A percentile compares a stretch with the other conserved stretches of the same genome.
phyloP scores from a whole-genome alignment of 2,888 invertebrate species.

The Balanococcus diminutus region DNA sequence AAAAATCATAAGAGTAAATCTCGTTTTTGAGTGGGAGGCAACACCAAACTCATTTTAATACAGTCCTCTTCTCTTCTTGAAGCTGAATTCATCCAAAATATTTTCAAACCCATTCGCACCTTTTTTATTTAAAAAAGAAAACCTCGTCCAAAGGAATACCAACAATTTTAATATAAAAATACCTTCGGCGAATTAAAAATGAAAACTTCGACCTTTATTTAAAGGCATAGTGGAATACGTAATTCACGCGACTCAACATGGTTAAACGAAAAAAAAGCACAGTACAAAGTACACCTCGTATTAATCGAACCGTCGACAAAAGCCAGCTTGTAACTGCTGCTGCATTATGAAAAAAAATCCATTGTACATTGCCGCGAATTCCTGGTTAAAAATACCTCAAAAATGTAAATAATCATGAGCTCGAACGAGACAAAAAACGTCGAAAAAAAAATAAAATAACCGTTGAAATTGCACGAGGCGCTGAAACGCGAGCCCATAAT shows the following conservation, averaged over 20 bases:
- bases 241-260: background rate
- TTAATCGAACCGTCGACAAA: conserved; percentile 19
- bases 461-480: background rate
- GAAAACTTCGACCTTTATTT: background rate
- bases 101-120: no score
- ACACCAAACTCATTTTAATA: no score
- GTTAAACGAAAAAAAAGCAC: background rate
- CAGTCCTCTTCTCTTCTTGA: no score
- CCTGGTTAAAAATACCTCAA: background rate
- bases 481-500: conserved; percentile 16
- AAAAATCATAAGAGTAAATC: no score
- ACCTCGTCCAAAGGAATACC: background rate
- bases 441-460: background rate
- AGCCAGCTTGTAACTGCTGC: background rate
- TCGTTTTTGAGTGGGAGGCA: no score
- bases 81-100: no score
- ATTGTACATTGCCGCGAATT: background rate
- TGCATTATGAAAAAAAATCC: background rate
- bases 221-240: background rate
- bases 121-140: no score
- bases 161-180: conserved; percentile 1
- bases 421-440: background rate
- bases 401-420: conserved; percentile 18
- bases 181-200: background rate
- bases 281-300: background rate